Percentiles rank a stretch among this genome's conserved stretches.
Evolutionary conservation across 2,888 invertebrate species (phyloP).

Genomic region (Lasiommata megera): DNA sequence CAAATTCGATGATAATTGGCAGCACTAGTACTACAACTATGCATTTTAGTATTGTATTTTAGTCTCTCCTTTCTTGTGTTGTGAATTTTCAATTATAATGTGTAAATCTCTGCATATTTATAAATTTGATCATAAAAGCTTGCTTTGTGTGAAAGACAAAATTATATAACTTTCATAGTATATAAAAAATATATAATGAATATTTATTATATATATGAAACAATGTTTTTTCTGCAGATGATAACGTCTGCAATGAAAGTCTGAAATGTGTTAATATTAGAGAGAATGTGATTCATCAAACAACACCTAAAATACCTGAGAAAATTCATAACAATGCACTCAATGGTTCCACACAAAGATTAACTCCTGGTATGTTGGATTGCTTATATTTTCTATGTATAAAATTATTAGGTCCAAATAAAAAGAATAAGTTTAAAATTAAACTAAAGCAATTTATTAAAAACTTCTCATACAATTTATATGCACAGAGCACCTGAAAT

Average conservation of each 20-base stretch:
- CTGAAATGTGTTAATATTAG: constrained; percentile 62
- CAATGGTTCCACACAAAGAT: constrained; percentile 71
- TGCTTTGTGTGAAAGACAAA: not conserved
- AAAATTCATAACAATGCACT: constrained; percentile 61
- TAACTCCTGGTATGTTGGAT: constrained; percentile 66
- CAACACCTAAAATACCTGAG: constrained; percentile 63
- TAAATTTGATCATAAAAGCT: not conserved
- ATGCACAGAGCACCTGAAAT: not conserved
- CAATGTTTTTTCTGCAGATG: constrained; percentile 71
- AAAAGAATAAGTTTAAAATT: not conserved
- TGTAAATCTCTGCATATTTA: not conserved
- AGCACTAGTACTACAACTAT: too few relatives aligned
- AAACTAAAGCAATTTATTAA: constrained; percentile 6
- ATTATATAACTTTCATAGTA: not conserved
- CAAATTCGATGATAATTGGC: too few relatives aligned
- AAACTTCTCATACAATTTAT: not conserved
- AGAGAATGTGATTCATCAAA: constrained; percentile 52
- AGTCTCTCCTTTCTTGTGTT: not conserved
- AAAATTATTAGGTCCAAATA: not conserved
- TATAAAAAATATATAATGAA: not conserved
- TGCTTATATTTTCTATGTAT: constrained; percentile 22
- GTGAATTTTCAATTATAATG: constrained; percentile 2
- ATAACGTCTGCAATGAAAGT: constrained; percentile 70
- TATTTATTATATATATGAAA: not conserved
- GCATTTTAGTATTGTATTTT: not conserved